These are phyloP conservation scores for Pleuronectes platessa DNA, from an alignment of 2,113 vertebrate species.

Conservation along the genomic window DNA sequence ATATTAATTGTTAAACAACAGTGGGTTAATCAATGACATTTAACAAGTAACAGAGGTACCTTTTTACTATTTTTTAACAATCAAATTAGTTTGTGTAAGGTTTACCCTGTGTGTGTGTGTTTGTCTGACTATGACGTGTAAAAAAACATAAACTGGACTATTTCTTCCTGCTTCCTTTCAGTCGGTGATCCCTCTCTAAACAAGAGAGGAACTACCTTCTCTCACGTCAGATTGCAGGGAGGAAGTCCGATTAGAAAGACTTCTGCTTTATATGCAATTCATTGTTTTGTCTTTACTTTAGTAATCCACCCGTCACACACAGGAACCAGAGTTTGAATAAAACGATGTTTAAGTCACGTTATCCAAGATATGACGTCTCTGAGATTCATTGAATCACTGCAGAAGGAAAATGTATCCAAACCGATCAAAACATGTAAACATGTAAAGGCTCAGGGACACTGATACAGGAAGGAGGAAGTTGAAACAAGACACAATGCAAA, in stretches of 20 bases:
- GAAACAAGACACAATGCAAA: background rate
- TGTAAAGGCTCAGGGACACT: background rate
- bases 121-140: background rate
- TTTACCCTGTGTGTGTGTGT: background rate
- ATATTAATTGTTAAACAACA: no score
- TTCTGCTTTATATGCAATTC: slow-evolving; percentile 44
- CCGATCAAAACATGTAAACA: background rate
- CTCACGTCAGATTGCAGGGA: slow-evolving; percentile 13
- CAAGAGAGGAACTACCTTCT: slow-evolving; percentile 43
- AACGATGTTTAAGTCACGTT: background rate
- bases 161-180: slow-evolving; percentile 23
- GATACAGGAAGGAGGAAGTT: background rate
- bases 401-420: background rate
- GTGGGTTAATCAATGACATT: no score
- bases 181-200: background rate
- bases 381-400: background rate
- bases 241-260: slow-evolving; percentile 41
- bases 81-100: background rate
- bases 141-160: background rate
- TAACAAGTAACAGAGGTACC: no score
- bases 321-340: background rate
- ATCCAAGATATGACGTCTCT: background rate
- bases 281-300: background rate
- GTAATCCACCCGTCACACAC: background rate
- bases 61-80: background rate